Percentiles rank a stretch among this genome's conserved stretches.
Evolutionary conservation across 2,797 vertebrate genomes (phyloP).

Genomic region (Anguilla obscura): DNA sequence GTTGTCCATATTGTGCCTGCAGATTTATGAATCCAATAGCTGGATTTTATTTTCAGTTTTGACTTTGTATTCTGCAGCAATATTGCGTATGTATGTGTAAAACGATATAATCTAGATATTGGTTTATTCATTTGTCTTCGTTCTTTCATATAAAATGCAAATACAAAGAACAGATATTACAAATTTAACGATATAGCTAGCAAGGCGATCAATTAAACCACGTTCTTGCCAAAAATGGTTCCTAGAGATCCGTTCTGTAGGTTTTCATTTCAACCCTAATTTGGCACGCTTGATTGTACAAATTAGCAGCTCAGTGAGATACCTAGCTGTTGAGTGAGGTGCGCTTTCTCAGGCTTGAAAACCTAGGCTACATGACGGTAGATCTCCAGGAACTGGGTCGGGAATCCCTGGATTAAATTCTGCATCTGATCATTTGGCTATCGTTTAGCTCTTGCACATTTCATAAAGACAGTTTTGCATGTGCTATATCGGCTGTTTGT

Average conservation of each 20-base stretch:
- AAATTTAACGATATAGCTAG: neutral
- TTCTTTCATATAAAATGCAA: neutral
- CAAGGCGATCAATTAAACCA: neutral
- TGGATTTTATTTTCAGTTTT: neutral
- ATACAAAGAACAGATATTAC: neutral
- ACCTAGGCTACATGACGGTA: too few species aligned
- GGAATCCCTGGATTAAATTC: too few species aligned
- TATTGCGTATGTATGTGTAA: neutral
- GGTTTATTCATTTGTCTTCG: neutral
- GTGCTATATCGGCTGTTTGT: neutral
- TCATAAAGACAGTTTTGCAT: neutral
- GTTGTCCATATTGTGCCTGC: slow-evolving; percentile 36
- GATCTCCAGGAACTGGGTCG: too few species aligned
- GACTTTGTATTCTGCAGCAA: neutral
- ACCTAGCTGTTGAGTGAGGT: too few species aligned
- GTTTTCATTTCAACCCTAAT: too few species aligned
- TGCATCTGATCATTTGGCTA: too few species aligned
- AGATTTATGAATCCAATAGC: slow-evolving; percentile 3
- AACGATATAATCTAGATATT: neutral
- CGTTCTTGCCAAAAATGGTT: too few species aligned
- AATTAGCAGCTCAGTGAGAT: too few species aligned
- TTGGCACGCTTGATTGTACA: too few species aligned
- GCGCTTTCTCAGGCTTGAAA: too few species aligned
- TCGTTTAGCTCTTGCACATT: neutral
- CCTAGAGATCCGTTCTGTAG: too few species aligned